A percentile compares a stretch with the other conserved stretches of the same genome.
phyloP scores from a whole-genome alignment of 2,113 vertebrate species.

The Morone chrysops region DNA sequence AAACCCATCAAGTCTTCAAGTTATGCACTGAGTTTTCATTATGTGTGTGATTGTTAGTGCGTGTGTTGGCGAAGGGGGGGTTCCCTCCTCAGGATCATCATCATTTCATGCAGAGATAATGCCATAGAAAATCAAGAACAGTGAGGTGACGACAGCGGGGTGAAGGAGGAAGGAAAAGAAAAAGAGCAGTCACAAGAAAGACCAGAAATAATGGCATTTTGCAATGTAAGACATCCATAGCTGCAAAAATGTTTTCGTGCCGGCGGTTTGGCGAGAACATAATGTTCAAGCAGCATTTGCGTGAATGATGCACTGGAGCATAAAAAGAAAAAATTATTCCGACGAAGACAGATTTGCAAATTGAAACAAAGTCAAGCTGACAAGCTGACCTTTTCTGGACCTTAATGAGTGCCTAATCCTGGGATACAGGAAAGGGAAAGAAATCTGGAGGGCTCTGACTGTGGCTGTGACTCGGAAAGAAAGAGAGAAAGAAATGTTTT shows the following conservation, averaged over 20 bases:
- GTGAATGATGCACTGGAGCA: conserved; percentile 51
- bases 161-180: conserved; percentile 15
- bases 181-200: conserved; percentile 1
- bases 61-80: not conserved
- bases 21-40: conserved; percentile 47
- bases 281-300: conserved; percentile 34
- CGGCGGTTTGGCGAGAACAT: conserved; percentile 22
- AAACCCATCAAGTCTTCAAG: conserved; percentile 64
- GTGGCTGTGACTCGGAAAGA: conserved; percentile 64
- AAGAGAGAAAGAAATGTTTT: conserved; percentile 28
- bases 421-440: conserved; percentile 45
- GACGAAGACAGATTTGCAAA: conserved; percentile 62
- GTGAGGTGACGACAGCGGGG: conserved; percentile 35
- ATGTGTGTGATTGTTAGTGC: conserved; percentile 10
- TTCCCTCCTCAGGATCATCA: conserved; percentile 44
- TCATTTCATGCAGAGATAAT: conserved; percentile 58
- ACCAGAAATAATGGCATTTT: conserved; percentile 38
- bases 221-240: conserved; percentile 43
- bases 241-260: conserved; percentile 47
- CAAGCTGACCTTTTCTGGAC: conserved; percentile 79
- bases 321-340: conserved; percentile 41
- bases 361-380: conserved; percentile 73
- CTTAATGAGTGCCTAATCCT: conserved; percentile 71
- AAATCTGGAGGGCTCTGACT: conserved; percentile 51
- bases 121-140: conserved; percentile 53